These are phyloP conservation scores for Drosophila guanche DNA, from an alignment of 1,140 invertebrate species.

Conservation along the genomic window DNA sequence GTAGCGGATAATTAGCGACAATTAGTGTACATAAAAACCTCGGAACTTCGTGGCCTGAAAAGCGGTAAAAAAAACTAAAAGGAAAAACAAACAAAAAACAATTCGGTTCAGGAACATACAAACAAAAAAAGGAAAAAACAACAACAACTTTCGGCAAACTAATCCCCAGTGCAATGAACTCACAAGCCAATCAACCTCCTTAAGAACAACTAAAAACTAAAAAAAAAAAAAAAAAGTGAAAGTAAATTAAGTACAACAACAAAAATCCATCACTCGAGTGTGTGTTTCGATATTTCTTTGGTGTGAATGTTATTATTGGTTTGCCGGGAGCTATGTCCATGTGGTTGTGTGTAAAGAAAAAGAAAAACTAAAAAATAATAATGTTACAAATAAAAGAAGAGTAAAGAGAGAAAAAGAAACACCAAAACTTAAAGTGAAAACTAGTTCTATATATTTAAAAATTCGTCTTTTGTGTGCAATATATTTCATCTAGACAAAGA, in stretches of 20 bases:
- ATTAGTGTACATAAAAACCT: constrained; percentile 27
- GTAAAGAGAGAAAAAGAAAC: constrained; percentile 10
- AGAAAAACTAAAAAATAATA: constrained; percentile 25
- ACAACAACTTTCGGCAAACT: constrained; percentile 48
- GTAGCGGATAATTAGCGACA: constrained; percentile 5
- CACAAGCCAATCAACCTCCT: not conserved
- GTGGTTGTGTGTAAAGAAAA: constrained; percentile 68
- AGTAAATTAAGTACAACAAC: not conserved
- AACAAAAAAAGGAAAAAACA: constrained; percentile 25
- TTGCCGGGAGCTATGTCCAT: constrained; percentile 65
- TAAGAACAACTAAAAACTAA: not conserved
- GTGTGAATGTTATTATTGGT: constrained; percentile 32
- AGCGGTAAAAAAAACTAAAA: constrained; percentile 5
- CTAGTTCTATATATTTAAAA: constrained; percentile 41
- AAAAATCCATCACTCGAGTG: constrained; percentile 2
- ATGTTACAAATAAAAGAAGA: constrained; percentile 6
- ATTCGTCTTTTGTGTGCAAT: constrained; percentile 52
- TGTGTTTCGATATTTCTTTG: constrained; percentile 13
- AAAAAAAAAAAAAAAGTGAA: not conserved
- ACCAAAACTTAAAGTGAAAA: constrained; percentile 16
- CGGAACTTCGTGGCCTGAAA: constrained; percentile 20
- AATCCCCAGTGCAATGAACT: not conserved
- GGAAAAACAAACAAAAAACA: constrained; percentile 8
- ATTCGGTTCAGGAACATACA: not conserved
- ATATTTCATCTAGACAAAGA: constrained; percentile 40